Evolutionary conservation across 2,797 vertebrate genomes (phyloP).

Genomic region (Steatocranus sp.): DNA sequence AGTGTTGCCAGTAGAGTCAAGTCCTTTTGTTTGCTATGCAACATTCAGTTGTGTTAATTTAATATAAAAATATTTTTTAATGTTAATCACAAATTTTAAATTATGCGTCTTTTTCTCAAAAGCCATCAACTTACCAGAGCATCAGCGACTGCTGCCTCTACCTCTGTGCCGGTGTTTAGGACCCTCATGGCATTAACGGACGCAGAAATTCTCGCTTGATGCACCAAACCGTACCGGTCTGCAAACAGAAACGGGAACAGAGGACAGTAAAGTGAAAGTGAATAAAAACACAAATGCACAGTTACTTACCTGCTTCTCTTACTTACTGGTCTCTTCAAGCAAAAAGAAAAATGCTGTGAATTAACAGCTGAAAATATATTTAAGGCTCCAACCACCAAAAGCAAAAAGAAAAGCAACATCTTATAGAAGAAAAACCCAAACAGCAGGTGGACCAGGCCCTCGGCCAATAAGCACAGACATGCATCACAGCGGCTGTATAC

Average conservation of each 20-base stretch:
- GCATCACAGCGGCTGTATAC: neutral
- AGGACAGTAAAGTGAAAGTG: constrained; percentile 21
- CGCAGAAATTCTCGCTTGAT: constrained; percentile 90
- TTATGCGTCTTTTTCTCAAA: neutral
- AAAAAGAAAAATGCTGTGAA: neutral
- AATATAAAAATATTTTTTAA: neutral
- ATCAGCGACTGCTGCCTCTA: constrained; percentile 96
- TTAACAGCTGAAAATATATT: neutral
- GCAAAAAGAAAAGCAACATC: neutral
- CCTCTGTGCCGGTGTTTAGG: constrained; percentile 93
- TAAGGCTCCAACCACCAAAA: neutral
- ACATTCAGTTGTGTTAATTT: neutral
- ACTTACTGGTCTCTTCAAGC: neutral
- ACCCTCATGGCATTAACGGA: constrained; percentile 94
- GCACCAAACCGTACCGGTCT: constrained; percentile 94
- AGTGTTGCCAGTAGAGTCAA: neutral
- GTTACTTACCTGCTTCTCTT: constrained; percentile 39
- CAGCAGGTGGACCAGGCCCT: neutral
- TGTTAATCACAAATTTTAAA: neutral
- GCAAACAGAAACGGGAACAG: constrained; percentile 49
- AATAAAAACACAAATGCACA: too few species aligned
- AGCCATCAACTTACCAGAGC: constrained; percentile 84
- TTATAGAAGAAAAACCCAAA: neutral
- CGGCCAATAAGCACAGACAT: neutral
- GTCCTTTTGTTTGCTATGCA: neutral